These are phyloP conservation scores for Atractosteus spatula DNA, from an alignment of 2,113 vertebrate species.

Conservation along the genomic window DNA sequence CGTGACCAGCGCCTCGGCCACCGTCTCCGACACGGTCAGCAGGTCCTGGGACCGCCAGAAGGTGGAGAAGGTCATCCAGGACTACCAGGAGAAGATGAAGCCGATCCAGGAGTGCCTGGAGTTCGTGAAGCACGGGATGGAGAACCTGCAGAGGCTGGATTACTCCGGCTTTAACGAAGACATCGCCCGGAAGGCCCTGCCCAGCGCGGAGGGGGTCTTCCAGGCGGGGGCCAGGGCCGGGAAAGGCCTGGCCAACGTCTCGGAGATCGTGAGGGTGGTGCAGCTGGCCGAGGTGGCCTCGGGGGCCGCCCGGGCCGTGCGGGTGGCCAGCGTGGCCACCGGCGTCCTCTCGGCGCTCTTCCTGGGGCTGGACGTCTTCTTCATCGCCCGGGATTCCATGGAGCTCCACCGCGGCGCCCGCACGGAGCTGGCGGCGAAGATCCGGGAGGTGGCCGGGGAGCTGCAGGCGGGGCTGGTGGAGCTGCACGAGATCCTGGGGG, in stretches of 20 bases:
- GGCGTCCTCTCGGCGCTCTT: conserved; percentile 61
- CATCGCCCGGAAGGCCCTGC: conserved; percentile 51
- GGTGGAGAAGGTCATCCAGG: conserved; percentile 67
- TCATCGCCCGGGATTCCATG: conserved; percentile 61
- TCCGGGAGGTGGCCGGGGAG: conserved; percentile 52
- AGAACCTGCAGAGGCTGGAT: conserved; percentile 58
- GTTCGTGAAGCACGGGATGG: conserved; percentile 63
- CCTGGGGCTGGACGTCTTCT: conserved; percentile 64
- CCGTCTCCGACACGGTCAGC: conserved; percentile 64
- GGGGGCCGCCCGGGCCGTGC: conserved; percentile 40
- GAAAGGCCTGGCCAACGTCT: conserved; percentile 52
- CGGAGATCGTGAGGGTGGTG: conserved; percentile 55
- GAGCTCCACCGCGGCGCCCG: conserved; percentile 61
- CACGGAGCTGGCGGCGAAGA: conserved; percentile 60
- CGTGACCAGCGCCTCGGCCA: conserved; percentile 64
- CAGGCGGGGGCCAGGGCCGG: conserved; percentile 58
- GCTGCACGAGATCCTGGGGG: too few relatives aligned
- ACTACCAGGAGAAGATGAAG: conserved; percentile 55
- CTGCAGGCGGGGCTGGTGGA: conserved; percentile 51
- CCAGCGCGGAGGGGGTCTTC: conserved; percentile 57
- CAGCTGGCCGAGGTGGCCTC: conserved; percentile 47
- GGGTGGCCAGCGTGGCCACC: conserved; percentile 54
- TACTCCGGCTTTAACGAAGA: conserved; percentile 58
- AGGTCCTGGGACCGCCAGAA: conserved; percentile 64
- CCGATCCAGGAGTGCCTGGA: conserved; percentile 57